Percentiles rank a stretch among this genome's conserved stretches.
These are phyloP conservation scores for Aphaenogaster floridana DNA, from an alignment of 1,140 invertebrate genomes.

Conservation along the genomic window DNA sequence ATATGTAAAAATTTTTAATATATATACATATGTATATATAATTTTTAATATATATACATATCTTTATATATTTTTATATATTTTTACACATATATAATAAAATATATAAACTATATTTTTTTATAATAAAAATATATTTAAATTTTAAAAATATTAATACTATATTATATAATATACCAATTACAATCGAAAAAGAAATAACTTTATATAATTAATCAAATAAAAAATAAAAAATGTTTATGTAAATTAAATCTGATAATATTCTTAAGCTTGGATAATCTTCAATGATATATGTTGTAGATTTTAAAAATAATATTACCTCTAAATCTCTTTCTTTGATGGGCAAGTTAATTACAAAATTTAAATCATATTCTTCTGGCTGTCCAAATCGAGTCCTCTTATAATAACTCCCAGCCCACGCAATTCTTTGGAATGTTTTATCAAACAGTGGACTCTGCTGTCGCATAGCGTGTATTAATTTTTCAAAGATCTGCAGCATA, in stretches of 20 bases:
- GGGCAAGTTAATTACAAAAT: constrained; percentile 86
- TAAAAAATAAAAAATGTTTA: constrained; percentile 3
- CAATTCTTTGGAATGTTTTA: constrained; percentile 77
- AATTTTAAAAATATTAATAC: constrained; percentile 9
- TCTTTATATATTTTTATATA: too few species aligned
- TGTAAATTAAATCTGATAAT: not conserved
- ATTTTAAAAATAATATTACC: constrained; percentile 67
- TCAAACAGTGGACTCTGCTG: constrained; percentile 77
- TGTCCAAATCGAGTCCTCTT: constrained; percentile 86
- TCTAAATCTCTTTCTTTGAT: constrained; percentile 80
- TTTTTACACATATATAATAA: too few species aligned
- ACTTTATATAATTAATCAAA: not conserved
- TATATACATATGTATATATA: too few species aligned
- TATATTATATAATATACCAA: not conserved
- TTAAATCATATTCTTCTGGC: constrained; percentile 88
- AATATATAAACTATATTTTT: not conserved
- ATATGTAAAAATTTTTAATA: too few species aligned
- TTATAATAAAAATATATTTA: constrained; percentile 5
- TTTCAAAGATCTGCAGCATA: constrained; percentile 63
- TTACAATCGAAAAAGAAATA: not conserved
- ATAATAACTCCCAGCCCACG: constrained; percentile 87
- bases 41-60: too few species aligned
- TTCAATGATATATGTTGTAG: not conserved
- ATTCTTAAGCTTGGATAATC: not conserved
- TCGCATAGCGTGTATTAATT: constrained; percentile 75